These are phyloP conservation scores for Erythrocercus mccallii DNA, from an alignment of 2,113 vertebrate genomes.

Conservation along the genomic window DNA sequence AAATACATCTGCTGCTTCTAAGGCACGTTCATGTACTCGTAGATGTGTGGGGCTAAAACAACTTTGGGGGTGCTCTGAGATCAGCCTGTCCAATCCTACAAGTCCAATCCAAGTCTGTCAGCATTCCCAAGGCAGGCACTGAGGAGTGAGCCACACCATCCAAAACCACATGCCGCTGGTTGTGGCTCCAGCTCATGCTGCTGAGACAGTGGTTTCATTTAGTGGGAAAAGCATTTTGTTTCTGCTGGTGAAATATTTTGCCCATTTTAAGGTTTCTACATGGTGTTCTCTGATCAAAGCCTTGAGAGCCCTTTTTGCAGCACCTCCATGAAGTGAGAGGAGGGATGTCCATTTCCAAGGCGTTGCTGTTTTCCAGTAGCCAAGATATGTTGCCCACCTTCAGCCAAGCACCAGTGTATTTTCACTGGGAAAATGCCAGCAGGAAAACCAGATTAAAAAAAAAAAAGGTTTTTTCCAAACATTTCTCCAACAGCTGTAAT, in stretches of 20 bases:
- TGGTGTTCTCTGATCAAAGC: not conserved
- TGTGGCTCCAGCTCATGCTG: not conserved
- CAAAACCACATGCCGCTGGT: not conserved
- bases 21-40: not conserved
- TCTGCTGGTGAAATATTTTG: not conserved
- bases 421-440: not conserved
- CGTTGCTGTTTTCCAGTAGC: not conserved
- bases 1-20: not conserved
- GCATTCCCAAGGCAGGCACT: not conserved
- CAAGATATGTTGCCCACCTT: not conserved
- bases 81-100: not conserved
- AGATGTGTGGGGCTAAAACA: not conserved
- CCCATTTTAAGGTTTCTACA: not conserved
- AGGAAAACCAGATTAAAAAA: slow-evolving; percentile 34
- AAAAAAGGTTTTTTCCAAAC: slow-evolving; percentile 26
- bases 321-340: not conserved
- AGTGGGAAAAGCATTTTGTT: slow-evolving; percentile 4
- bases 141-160: not conserved
- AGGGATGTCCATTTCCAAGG: not conserved
- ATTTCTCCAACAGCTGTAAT: slow-evolving; percentile 64
- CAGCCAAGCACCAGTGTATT: not conserved
- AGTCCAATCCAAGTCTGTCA: not conserved
- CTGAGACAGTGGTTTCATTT: not conserved
- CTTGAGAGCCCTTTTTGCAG: not conserved
- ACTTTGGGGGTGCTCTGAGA: not conserved